Base-by-base conservation (phyloP, 2,113 vertebrate genomes). In the Peromyscus leucopus region DNA sequence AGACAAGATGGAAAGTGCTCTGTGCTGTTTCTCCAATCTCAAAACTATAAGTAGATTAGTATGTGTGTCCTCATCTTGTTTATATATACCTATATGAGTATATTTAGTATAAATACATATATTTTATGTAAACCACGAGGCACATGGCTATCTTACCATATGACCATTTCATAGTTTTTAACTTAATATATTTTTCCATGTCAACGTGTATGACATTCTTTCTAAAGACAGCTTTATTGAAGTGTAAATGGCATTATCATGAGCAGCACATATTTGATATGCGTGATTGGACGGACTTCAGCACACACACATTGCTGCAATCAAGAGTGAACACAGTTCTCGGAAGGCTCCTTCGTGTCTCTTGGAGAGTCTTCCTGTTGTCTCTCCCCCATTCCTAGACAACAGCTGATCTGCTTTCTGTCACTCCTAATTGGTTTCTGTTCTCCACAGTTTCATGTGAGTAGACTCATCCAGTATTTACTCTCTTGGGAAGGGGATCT, bases 401-500 rank as follows among this genome's bases (percentile, higher is more conserved):
- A 92, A 83, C 88, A 89, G 69, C 82, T 90, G 76, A 46, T 85
- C 87, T 93, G 94, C 31, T 71, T 92, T 87, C 61, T 94, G 28
- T 92, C 84, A 42, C 69, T 89, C 4, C 87, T 80, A 86, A 87
- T 96, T 93, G 59, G 10, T 83, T 94, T 91, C 39, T 80, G 1
- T 94, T 93, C 76, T 92, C 84, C 90, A 19, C 85, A 72, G 48
- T 85, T 89, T 69, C 79, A 51, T 48, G 13, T 84, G 79, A 95
- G 75, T 91, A 71, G 86, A 84, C 21, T 93, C 24, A 36, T 91
- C 39, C 12, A 74, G 36, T 65, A 65, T 36, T 48, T 57, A 71
- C 33, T 71, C 8, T 76, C 59, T 51, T 63, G 39, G 71, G 24
- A 26, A 74, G 24, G 46, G 6, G 31, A 5, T 94, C 90, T 96